Evolutionary conservation across 2,888 invertebrate genomes (phyloP), one percentile per base, ranked within the genome.

Genomic region (Melieria crassipennis): DNA sequence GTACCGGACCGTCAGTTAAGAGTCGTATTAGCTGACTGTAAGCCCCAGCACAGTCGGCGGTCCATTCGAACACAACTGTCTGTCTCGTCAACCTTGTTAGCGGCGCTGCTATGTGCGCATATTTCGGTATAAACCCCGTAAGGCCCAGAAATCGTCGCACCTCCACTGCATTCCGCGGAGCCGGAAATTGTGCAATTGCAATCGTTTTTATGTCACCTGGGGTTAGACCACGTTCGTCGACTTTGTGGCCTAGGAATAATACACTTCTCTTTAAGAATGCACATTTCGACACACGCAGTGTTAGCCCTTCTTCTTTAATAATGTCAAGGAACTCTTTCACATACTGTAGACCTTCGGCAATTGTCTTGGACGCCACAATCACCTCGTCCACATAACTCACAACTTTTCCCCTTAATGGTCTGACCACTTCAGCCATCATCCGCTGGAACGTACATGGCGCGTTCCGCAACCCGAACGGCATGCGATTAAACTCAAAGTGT

Each of bases 381-480:
- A 73, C 69, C 42, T 73, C 73, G 48, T 75, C 75, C 0, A 73
- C 72, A 30, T 72, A 76, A 11, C 69, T 74, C 0, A 73, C 56
- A 4, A 75, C 65, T 3, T 74, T 70, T 0, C 57, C 67, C 7
- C 61, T 71, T 4, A 75, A 5, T 16, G 58, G 73, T 9, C 65
- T 56, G 11, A 71, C 30, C 7, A 75, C 5, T 6, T 65, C 46
- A 30, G 60, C 42, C 74, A 74, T 71, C 71, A 82, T 77, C 47
- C 81, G 73, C 65, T 85, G 84, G 70, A 85, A 87, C 0, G 81
- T 80, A 0, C 81, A 77, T 5, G 85, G 85, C 0, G 87, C 83
- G 71, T 74, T 74, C 45, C 64, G 66, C 3, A 74, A 50, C 56
- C 73, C 70, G 46, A 69, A 72, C 42, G 65, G 66, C 73, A 73